phyloP scores from a whole-genome alignment of 2,888 invertebrate species.

The Polymixis lichenea region DNA sequence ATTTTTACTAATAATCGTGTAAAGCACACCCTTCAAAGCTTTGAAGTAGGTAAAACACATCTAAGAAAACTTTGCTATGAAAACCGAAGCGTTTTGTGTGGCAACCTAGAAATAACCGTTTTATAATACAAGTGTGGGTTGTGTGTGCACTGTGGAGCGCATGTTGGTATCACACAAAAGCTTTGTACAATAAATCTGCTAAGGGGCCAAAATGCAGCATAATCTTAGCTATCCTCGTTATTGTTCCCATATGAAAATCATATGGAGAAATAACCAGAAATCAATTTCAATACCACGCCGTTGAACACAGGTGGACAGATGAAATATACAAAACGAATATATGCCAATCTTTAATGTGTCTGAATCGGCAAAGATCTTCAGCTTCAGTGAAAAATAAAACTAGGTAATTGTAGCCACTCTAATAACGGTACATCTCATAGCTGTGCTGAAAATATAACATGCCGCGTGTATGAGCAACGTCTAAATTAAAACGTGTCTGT shows the following conservation, averaged over 20 bases:
- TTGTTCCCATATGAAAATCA: conserved; percentile 46
- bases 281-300: conserved; percentile 37
- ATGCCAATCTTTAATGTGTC: conserved; percentile 65
- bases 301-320: conserved; percentile 46
- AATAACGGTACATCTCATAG: conserved; percentile 74
- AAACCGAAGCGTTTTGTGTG: conserved; percentile 71
- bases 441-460: conserved; percentile 80
- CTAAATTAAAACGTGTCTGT: conserved; percentile 77
- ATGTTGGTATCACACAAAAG: conserved; percentile 67
- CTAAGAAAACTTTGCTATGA: conserved; percentile 68
- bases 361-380: conserved; percentile 69
- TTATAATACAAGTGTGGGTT: conserved; percentile 67
- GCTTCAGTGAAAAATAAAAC: conserved; percentile 66
- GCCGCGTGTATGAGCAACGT: conserved; percentile 78
- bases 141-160: conserved; percentile 59
- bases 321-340: conserved; percentile 59
- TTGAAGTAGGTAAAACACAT: conserved; percentile 67
- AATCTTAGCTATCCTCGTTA: conserved; percentile 44
- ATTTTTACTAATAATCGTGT: conserved; percentile 50
- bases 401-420: conserved; percentile 72
- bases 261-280: conserved; percentile 50
- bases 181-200: conserved; percentile 68
- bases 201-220: conserved; percentile 56
- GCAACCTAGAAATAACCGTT: conserved; percentile 64
- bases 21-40: conserved; percentile 71